Conservation (phyloP, 2,797 vertebrate genomes). For the Cryptoblepharus egeriae region DNA sequence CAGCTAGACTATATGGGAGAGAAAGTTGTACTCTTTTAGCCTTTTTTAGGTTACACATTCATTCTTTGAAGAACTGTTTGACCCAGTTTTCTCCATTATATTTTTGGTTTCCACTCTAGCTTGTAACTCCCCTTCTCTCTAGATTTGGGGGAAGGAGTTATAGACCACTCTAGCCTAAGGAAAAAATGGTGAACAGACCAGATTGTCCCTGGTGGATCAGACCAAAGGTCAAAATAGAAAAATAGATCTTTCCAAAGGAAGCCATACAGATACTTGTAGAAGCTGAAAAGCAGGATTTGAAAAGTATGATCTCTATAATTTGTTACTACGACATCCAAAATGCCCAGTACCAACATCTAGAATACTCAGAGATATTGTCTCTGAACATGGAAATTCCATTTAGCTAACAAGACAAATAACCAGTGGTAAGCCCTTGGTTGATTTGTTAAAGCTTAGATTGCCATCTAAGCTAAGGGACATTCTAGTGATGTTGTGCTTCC, state of each 20-base stretch:
- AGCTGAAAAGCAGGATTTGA: not conserved
- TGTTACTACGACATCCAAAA: not conserved
- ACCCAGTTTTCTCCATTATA: constrained; percentile 8
- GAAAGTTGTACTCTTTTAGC: not conserved
- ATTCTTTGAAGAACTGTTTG: constrained; percentile 21
- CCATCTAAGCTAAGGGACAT: not conserved
- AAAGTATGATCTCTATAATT: too few relatives aligned
- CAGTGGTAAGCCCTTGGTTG: too few relatives aligned
- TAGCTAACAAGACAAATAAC: too few relatives aligned
- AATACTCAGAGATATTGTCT: not conserved
- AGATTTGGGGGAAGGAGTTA: not conserved
- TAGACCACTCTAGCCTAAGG: not conserved
- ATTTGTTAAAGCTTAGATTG: not conserved
- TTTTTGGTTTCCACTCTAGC: not conserved
- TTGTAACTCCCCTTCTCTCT: not conserved
- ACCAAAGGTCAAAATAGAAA: too few relatives aligned
- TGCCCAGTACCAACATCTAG: not conserved
- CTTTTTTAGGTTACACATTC: constrained; percentile 16
- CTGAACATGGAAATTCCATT: not conserved
- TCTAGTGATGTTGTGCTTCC: not conserved
- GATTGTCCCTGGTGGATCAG: not conserved
- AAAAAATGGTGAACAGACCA: not conserved
- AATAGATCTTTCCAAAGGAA: not conserved
- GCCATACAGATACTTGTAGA: not conserved
- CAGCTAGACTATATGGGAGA: constrained; percentile 9